A percentile compares a stretch with the other conserved stretches of the same genome.
Conservation (phyloP, 2,113 vertebrate genomes). For the Rhinolophus sinicus region DNA sequence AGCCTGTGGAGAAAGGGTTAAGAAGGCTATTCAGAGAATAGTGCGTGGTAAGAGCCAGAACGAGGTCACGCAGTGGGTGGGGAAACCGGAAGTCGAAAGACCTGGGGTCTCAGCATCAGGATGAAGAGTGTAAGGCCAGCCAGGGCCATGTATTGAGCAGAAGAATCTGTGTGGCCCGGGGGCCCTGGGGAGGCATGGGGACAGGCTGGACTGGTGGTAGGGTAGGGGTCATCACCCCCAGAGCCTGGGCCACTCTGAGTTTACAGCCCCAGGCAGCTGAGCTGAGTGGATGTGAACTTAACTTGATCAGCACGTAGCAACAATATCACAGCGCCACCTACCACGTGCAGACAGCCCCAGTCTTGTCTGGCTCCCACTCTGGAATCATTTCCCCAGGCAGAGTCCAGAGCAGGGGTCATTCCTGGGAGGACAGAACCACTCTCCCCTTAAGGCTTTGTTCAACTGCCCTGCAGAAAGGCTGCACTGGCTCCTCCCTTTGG, state of each 20-base stretch:
- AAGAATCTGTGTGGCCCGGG: background rate
- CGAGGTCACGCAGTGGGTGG: background rate
- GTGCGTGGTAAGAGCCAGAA: background rate
- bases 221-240: background rate
- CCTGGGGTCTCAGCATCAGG: background rate
- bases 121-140: background rate
- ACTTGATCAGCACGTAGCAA: background rate
- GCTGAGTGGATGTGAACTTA: background rate
- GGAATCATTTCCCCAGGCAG: background rate
- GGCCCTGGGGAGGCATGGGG: background rate
- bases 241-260: background rate
- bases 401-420: background rate
- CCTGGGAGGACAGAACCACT: background rate
- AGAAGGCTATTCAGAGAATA: background rate
- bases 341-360: background rate
- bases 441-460: slow-evolving; percentile 25
- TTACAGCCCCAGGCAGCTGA: background rate
- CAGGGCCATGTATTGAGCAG: background rate
- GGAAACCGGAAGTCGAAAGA: background rate
- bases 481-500: background rate
- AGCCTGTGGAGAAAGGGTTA: background rate
- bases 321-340: background rate
- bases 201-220: background rate
- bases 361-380: background rate
- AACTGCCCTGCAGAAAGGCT: background rate